A percentile compares a stretch with the other conserved stretches of the same genome.
These are phyloP conservation scores for Poecilus cupreus DNA, from an alignment of 2,888 invertebrate genomes.

Conservation along the genomic window DNA sequence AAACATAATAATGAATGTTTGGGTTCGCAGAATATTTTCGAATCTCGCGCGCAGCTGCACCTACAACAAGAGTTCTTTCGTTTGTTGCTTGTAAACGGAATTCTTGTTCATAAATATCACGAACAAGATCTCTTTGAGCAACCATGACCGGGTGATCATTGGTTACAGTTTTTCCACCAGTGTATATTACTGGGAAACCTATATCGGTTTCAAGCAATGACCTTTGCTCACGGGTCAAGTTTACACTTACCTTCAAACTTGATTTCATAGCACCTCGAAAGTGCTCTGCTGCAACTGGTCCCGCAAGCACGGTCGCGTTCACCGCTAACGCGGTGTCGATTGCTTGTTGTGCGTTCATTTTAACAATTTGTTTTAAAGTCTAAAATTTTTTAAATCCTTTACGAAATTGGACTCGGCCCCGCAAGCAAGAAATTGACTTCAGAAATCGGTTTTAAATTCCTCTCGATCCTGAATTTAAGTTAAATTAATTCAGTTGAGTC, in stretches of 20 bases:
- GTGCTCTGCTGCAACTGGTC: not conserved
- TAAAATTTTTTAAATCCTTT: not conserved
- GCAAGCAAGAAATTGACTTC: not conserved
- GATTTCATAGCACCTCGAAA: not conserved
- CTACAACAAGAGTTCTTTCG: not conserved
- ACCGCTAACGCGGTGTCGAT: not conserved
- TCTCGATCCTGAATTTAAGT: not conserved
- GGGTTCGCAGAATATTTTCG: not conserved
- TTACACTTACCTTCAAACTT: not conserved
- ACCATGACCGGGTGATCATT: not conserved
- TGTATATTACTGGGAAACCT: not conserved
- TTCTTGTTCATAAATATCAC: not conserved
- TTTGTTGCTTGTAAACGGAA: not conserved
- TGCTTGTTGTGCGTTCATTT: not conserved
- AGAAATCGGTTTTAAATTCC: not conserved
- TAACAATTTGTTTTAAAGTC: too few species aligned
- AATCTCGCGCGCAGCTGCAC: not conserved
- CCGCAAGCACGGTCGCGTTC: not conserved
- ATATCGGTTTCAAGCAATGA: not conserved
- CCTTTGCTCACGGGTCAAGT: not conserved
- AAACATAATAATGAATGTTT: not conserved
- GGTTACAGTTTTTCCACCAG: not conserved
- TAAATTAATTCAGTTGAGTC: not conserved
- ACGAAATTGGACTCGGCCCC: not conserved
- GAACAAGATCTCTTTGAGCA: not conserved